These are phyloP conservation scores for Sciurus carolinensis DNA, from an alignment of 2,797 vertebrate species.

Conservation along the genomic window DNA sequence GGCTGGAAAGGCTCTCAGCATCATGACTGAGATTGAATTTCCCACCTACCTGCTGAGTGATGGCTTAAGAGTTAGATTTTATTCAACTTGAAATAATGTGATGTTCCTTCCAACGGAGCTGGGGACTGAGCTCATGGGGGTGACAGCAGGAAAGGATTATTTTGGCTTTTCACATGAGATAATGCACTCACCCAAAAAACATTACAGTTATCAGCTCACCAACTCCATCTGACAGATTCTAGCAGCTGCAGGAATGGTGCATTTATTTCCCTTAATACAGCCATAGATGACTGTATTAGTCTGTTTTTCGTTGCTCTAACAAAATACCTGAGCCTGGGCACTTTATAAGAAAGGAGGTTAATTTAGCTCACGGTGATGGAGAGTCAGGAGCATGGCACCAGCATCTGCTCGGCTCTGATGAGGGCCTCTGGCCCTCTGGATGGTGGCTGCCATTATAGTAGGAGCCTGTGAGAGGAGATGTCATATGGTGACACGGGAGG, in stretches of 20 bases:
- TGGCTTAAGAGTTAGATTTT: constrained; percentile 30
- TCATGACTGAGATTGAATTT: constrained; percentile 23
- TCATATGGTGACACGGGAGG: neutral
- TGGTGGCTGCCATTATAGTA: too few species aligned
- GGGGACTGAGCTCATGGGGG: neutral
- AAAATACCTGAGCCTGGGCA: neutral
- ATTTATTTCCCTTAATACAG: neutral
- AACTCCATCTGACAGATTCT: neutral
- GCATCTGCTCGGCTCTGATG: neutral
- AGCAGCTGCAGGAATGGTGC: neutral
- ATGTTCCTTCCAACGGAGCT: constrained; percentile 37
- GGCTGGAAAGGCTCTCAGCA: neutral
- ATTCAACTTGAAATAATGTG: neutral
- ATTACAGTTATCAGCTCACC: neutral
- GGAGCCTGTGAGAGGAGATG: neutral
- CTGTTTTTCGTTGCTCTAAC: neutral
- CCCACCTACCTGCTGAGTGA: neutral
- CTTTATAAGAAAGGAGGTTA: neutral
- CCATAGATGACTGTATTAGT: neutral
- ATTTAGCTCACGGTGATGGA: neutral
- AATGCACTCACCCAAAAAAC: neutral
- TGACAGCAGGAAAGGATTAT: neutral
- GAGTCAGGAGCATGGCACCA: neutral
- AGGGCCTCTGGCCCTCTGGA: neutral
- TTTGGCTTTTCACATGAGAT: neutral